Evolutionary conservation across 1,140 invertebrate species (phyloP), one percentile per base, ranked within the genome.

Genomic region (Rhyzopertha dominica): DNA sequence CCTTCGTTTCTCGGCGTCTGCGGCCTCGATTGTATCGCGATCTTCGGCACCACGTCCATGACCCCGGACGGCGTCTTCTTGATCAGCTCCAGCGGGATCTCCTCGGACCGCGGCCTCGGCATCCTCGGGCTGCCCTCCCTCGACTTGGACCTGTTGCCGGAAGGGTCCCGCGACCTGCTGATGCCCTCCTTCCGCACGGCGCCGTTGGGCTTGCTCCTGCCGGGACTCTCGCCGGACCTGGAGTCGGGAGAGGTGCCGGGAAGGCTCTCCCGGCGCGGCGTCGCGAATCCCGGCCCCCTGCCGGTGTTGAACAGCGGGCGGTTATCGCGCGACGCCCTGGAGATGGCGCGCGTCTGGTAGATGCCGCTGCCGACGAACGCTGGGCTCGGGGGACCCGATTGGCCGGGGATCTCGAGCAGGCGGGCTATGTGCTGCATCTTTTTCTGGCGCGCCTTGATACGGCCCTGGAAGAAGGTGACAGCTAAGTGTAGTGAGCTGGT

Each of bases 361-460:
- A 44, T 58, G 47, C 39, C 70, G 51, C 35, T 68, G 17, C 23
- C 71, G 36, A 26, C 70, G 58, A 36, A 65, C 8, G 58, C 62
- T n/a, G 60, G 61, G 47, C 66, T 61, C n/a, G 74, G 75, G 26
- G 69, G 82, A 54, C 61, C 80, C 57, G 70, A 70, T 62, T 63
- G 74, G 57, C 77, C 78, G 0, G 76, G 74, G 44, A 96, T 85
- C 60, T 97, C 94, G 4, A 98, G 72, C 7, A 98, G 71, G 31
- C 84, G 79, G 4, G 90, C 93, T 41, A 98, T 97, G 67, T 95
- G 88, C 58, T 87, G 84, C 84, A 98, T 91, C 68, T 96, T 96
- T 61, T 90, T 88, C 61, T 94, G 89, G 2, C 94, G 77, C n/a
- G 94, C 92, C 72, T 93, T 96, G 48, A 90, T 82, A 18, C 94